These are phyloP conservation scores for Rhabditoides inermis DNA, from an alignment of 2,888 invertebrate species.

Conservation along the genomic window DNA sequence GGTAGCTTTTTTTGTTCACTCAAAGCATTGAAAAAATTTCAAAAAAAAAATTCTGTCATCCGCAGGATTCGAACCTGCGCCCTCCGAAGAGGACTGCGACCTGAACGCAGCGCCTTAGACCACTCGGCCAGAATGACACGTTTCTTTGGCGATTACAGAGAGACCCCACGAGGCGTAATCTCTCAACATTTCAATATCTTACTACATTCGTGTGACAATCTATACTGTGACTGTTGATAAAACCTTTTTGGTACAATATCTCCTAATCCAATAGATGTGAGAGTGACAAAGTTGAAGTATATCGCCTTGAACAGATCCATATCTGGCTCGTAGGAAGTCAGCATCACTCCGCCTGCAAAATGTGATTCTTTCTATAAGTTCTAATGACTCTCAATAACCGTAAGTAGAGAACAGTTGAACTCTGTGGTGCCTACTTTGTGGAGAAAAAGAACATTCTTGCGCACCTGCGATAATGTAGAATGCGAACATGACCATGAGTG, in stretches of 20 bases:
- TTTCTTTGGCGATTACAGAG: too few relatives aligned
- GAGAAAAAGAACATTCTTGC: too few relatives aligned
- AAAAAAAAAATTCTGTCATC: constrained; percentile 13
- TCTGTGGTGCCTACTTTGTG: too few relatives aligned
- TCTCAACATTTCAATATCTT: too few relatives aligned
- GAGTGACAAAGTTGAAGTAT: constrained; percentile 48
- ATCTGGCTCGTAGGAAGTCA: constrained; percentile 45
- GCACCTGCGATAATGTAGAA: constrained; percentile 35
- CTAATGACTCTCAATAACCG: too few relatives aligned
- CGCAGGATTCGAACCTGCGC: constrained; percentile 42
- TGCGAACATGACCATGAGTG: constrained; percentile 37
- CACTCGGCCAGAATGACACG: constrained; percentile 59
- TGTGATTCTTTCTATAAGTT: not conserved
- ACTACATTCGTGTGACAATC: too few relatives aligned
- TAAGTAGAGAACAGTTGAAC: too few relatives aligned
- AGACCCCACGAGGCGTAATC: too few relatives aligned
- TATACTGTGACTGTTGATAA: not conserved
- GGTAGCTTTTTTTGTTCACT: not conserved
- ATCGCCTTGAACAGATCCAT: constrained; percentile 48
- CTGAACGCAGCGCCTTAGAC: constrained; percentile 77
- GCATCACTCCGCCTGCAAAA: constrained; percentile 12
- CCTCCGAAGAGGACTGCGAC: constrained; percentile 63
- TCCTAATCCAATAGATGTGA: constrained; percentile 47
- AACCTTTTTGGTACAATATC: constrained; percentile 43
- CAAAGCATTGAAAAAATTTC: not conserved